Conservation (phyloP, 2,113 vertebrate species). For the Thoracochromis brauschi region DNA sequence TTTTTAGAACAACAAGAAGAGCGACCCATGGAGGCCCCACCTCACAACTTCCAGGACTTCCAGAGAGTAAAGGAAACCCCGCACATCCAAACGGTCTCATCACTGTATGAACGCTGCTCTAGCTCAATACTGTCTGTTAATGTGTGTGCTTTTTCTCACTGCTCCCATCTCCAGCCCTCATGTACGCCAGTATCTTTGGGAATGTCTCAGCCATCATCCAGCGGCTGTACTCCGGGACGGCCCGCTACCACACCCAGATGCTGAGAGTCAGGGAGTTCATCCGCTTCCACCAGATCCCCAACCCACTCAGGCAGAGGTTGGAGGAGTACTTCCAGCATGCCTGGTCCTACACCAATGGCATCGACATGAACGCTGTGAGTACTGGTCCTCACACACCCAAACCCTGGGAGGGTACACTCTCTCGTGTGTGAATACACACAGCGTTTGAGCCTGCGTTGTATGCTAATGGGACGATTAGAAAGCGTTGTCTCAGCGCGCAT, state of each 20-base stretch:
- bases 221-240: constrained; percentile 83
- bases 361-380: constrained; percentile 86
- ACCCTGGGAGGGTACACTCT: not conserved
- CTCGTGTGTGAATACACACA: constrained; percentile 8
- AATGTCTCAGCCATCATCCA: constrained; percentile 89
- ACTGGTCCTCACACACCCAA: not conserved
- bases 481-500: constrained; percentile 41
- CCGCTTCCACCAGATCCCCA: constrained; percentile 85
- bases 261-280: constrained; percentile 81
- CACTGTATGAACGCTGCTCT: not conserved
- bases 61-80: fast-evolving
- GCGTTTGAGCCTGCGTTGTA: constrained; percentile 44
- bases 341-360: constrained; percentile 87
- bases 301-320: constrained; percentile 78
- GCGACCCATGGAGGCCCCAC: fast-evolving
- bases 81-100: not conserved
- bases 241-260: constrained; percentile 88
- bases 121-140: not conserved
- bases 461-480: constrained; percentile 45
- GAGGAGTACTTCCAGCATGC: constrained; percentile 86
- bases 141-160: not conserved
- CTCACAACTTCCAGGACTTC: not conserved
- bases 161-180: constrained; percentile 69
- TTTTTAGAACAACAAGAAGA: fast-evolving
- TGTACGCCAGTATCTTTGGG: constrained; percentile 90